Conservation (phyloP, 2,888 invertebrate genomes). For the Drosophila mimica region DNA sequence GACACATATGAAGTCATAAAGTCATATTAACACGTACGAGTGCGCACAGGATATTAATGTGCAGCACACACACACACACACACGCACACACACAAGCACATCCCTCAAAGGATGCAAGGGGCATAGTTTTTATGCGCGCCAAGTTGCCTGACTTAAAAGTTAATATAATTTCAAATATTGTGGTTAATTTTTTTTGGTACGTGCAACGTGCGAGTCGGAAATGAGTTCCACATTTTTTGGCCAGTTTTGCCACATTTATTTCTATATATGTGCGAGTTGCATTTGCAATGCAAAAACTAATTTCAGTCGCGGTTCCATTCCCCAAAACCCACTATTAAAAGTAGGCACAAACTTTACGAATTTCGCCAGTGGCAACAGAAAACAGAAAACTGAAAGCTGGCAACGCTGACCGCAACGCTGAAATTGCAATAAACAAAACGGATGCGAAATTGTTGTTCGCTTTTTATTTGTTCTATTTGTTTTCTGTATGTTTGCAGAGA, state of each 20-base stretch:
- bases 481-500: slow-evolving; percentile 18
- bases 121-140: slow-evolving; percentile 36
- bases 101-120: slow-evolving; percentile 14
- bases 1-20: slow-evolving; percentile 84
- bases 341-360: slow-evolving; percentile 65
- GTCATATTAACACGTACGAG: slow-evolving; percentile 85
- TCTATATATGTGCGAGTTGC: slow-evolving; percentile 27
- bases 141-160: slow-evolving; percentile 60
- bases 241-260: slow-evolving; percentile 33
- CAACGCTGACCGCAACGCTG: slow-evolving; percentile 30
- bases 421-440: slow-evolving; percentile 70
- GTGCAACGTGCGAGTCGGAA: slow-evolving; percentile 44
- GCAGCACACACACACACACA: slow-evolving; percentile 53
- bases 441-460: slow-evolving; percentile 55
- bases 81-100: slow-evolving; percentile 13
- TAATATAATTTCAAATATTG: slow-evolving; percentile 78
- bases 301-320: slow-evolving; percentile 31
- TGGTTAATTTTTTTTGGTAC: slow-evolving; percentile 66
- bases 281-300: slow-evolving; percentile 61
- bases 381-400: slow-evolving; percentile 28
- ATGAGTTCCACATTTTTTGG: slow-evolving; percentile 56
- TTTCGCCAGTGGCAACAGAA: slow-evolving; percentile 46
- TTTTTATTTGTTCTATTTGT: slow-evolving; percentile 23
- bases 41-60: slow-evolving; percentile 83
- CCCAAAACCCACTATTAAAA: slow-evolving; percentile 24